These are phyloP conservation scores for Teleopsis dalmanni DNA, from an alignment of 1,140 invertebrate genomes.

Conservation along the genomic window DNA sequence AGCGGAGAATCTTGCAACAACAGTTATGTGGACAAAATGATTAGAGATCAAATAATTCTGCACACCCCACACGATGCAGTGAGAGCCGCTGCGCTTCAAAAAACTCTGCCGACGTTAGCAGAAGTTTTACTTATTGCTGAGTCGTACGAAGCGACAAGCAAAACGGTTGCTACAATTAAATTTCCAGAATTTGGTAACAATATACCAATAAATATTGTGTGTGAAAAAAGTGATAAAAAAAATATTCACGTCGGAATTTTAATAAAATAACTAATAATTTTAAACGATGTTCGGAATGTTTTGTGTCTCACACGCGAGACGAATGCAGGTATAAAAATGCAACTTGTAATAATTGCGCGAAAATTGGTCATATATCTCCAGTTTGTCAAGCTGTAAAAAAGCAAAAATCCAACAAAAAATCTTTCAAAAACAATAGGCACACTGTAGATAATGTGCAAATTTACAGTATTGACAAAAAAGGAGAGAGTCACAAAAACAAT, in stretches of 20 bases:
- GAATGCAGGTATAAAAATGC: conserved; percentile 5
- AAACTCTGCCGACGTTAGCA: neutral
- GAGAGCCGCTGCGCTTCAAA: neutral
- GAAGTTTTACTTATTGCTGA: conserved; percentile 1
- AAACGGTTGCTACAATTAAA: conserved; percentile 1
- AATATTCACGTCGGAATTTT: too few species aligned
- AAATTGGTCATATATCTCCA: conserved; percentile 8
- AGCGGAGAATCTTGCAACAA: too few species aligned
- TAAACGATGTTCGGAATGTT: too few species aligned
- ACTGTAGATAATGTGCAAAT: too few species aligned
- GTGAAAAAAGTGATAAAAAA: too few species aligned
- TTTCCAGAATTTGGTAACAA: neutral
- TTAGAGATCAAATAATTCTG: neutral
- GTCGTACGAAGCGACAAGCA: conserved; percentile 1
- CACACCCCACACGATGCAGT: neutral
- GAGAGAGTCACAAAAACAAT: conserved; percentile 1
- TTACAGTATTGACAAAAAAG: neutral
- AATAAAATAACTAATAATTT: too few species aligned
- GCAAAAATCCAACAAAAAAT: too few species aligned
- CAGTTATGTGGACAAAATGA: neutral
- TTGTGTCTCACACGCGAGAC: too few species aligned
- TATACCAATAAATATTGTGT: neutral
- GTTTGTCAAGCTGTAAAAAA: conserved; percentile 7
- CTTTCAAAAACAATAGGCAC: too few species aligned
- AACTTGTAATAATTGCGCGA: conserved; percentile 3